Evolutionary conservation across 2,888 invertebrate species (phyloP), one percentile per base, ranked within the genome.

Genomic region (Eupithecia centaureata): DNA sequence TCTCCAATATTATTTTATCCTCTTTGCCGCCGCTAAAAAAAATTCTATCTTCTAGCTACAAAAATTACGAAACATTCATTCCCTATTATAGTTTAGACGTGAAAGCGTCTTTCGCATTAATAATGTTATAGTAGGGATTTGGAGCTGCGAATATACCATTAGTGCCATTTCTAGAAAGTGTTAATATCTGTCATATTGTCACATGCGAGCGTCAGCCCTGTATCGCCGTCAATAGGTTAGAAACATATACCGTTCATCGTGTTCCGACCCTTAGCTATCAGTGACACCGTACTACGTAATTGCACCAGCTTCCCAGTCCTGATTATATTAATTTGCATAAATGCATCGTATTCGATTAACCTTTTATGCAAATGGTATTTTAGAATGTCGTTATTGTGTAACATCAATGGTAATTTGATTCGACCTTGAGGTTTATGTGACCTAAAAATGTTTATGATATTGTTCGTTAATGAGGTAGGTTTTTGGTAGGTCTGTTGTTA

Each of bases 311-410:
- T 76, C 71, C 72, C 74, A 74, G 74, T 73, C 72, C 73, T 73
- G 67, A 66, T 73, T 77, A 77, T 72, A 78, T 82, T 74, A 72
- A 79, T 81, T 76, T 78, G 74, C 56, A 25, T 51, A 13, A 51
- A 4, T 25, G 0, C 77, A 78, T 74, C 70, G 75, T 77, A 79
- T 79, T 77, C 71, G 69, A 79, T 82, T 80, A 82, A 80, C 76
- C 77, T 78, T 82, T 76, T 79, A 78, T 67, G 77, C 75, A 64
- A 67, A 71, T 77, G 75, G 70, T 73, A 76, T 82, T 81, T n/a
- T 75, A 65, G 70, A 73, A 76, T 73, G 75, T 73, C 71, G 73
- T 71, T 77, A 77, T 73, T 70, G 76, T 71, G 76, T 75, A 74
- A 74, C 71, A 65, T 73, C 70, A 66, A 74, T 76, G 71, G 67